Conservation (phyloP, 2,797 vertebrate species). For the Propithecus deckenii region DNA sequence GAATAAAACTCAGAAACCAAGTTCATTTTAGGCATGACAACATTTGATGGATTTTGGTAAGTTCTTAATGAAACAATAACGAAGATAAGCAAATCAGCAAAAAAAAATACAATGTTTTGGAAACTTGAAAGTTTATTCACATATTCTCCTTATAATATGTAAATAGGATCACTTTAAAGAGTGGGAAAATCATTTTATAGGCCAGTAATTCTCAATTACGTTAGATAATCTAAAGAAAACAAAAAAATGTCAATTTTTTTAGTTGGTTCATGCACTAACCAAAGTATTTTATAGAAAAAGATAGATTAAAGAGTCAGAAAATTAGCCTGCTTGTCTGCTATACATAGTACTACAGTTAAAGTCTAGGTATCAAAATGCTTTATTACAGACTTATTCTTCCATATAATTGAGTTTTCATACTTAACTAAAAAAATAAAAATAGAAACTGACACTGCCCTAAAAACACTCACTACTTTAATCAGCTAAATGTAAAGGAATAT, state of each 20-base stretch:
- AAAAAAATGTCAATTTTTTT: not conserved
- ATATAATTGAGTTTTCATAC: not conserved
- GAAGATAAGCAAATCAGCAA: not conserved
- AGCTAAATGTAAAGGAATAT: slow-evolving; percentile 9
- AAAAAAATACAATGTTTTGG: not conserved
- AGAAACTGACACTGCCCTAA: not conserved
- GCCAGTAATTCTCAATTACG: not conserved
- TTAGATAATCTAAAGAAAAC: not conserved
- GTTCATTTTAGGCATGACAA: not conserved
- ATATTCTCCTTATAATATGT: not conserved
- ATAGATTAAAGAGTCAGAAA: not conserved
- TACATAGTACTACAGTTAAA: not conserved
- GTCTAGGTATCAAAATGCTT: not conserved
- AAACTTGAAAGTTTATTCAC: not conserved
- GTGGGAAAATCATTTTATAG: not conserved
- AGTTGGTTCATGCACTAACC: not conserved
- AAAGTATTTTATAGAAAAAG: slow-evolving; percentile 12
- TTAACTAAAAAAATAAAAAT: not conserved
- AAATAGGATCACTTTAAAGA: not conserved
- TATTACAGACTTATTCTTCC: not conserved
- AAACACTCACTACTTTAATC: slow-evolving; percentile 18
- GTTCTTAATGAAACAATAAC: slow-evolving; percentile 21
- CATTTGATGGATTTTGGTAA: slow-evolving; percentile 9
- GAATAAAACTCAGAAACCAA: not conserved
- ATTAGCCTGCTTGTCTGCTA: not conserved